Evolutionary conservation across 2,113 vertebrate genomes (phyloP).

Genomic region (Toxotes chatareus): DNA sequence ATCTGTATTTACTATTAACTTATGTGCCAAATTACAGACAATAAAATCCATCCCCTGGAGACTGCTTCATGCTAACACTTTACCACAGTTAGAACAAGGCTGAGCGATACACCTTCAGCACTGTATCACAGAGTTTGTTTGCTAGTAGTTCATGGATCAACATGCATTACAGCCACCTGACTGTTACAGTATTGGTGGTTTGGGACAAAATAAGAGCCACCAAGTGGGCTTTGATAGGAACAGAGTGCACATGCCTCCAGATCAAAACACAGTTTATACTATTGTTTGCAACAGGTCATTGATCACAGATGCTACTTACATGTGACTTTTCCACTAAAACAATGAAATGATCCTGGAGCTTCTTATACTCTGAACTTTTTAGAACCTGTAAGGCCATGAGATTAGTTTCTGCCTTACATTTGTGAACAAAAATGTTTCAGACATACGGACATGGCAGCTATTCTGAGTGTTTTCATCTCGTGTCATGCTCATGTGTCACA

Average conservation of each 20-base stretch:
- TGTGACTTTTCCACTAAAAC: background rate
- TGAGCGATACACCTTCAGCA: too few relatives aligned
- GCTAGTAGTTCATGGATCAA: background rate
- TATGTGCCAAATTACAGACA: background rate
- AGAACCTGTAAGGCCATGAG: too few relatives aligned
- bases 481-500: background rate
- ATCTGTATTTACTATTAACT: background rate
- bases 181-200: too few relatives aligned
- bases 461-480: background rate
- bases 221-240: background rate
- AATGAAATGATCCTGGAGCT: background rate
- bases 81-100: too few relatives aligned
- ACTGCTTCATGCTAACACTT: too few relatives aligned
- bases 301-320: too few relatives aligned
- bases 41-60: too few relatives aligned
- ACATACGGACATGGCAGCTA: background rate
- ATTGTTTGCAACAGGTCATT: too few relatives aligned
- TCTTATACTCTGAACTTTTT: background rate
- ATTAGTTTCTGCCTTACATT: background rate
- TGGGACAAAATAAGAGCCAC: too few relatives aligned
- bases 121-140: background rate
- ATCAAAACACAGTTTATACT: background rate
- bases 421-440: background rate
- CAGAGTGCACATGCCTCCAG: background rate
- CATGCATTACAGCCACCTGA: background rate